Conservation (phyloP, 2,113 vertebrate species). For the Morone saxatilis region DNA sequence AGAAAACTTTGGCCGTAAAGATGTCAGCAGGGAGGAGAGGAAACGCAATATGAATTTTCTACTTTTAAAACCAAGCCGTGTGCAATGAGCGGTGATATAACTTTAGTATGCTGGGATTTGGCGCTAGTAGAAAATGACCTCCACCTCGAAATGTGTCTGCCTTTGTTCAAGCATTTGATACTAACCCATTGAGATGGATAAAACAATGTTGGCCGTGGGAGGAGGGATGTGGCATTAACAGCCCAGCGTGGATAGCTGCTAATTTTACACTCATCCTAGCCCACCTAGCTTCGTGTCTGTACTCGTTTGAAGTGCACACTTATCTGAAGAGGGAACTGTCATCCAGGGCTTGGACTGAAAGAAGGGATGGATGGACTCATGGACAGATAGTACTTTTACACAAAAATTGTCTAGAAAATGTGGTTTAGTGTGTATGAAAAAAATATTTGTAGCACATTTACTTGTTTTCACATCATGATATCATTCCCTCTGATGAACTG, state of each 20-base stretch:
- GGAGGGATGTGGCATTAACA: conserved; percentile 63
- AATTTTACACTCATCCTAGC: conserved; percentile 64
- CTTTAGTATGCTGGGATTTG: conserved; percentile 8
- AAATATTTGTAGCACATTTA: background rate
- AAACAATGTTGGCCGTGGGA: conserved; percentile 42
- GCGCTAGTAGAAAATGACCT: conserved; percentile 31
- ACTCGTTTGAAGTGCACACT: conserved; percentile 50
- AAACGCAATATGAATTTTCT: conserved; percentile 12
- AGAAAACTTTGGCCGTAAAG: conserved; percentile 3
- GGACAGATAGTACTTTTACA: conserved; percentile 5
- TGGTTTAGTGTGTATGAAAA: conserved; percentile 1
- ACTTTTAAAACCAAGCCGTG: conserved; percentile 3
- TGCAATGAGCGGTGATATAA: background rate
- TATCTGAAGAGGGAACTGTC: conserved; percentile 32
- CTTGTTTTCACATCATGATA: background rate
- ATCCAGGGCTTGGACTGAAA: conserved; percentile 28
- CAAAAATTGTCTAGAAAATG: background rate
- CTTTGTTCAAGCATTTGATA: conserved; percentile 45
- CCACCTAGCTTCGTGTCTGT: conserved; percentile 47
- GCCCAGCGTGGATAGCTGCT: conserved; percentile 45
- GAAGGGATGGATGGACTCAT: background rate
- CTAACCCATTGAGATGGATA: conserved; percentile 50
- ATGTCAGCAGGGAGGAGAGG: conserved; percentile 19
- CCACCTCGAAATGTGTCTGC: conserved; percentile 33
- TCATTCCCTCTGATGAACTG: background rate